Conservation (phyloP, 2,888 invertebrate genomes). For the Drosophila merina region DNA sequence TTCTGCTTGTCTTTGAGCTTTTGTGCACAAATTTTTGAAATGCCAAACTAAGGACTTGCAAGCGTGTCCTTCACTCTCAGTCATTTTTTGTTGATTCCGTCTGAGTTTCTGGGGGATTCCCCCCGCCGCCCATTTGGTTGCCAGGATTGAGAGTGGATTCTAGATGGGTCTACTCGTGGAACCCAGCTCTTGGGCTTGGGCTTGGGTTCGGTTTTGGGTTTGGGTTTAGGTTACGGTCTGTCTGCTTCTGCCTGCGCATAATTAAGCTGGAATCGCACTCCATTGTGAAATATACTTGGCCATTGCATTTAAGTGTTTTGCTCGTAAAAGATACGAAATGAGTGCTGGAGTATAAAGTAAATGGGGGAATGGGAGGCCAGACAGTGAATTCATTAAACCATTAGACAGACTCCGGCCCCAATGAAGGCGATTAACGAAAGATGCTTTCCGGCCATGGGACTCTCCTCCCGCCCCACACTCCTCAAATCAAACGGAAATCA, state of each 20-base stretch:
- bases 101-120: constrained; percentile 3
- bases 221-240: constrained; percentile 18
- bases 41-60: constrained; percentile 45
- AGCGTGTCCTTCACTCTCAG: constrained; percentile 38
- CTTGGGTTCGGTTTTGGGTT: constrained; percentile 14
- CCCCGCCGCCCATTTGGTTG: background rate
- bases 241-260: constrained; percentile 58
- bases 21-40: constrained; percentile 49
- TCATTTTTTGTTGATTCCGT: background rate
- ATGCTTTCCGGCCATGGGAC: constrained; percentile 33
- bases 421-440: constrained; percentile 42
- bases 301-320: constrained; percentile 49
- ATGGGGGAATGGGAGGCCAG: constrained; percentile 26
- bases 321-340: constrained; percentile 17
- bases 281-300: constrained; percentile 33
- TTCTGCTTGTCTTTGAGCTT: constrained; percentile 48
- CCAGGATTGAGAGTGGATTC: constrained; percentile 29
- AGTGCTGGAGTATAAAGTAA: constrained; percentile 7
- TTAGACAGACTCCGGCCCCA: constrained; percentile 46
- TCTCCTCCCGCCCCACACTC: background rate
- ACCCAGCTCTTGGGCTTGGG: constrained; percentile 6
- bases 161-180: constrained; percentile 4
- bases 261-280: constrained; percentile 55
- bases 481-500: constrained; percentile 59
- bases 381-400: constrained; percentile 62